Conservation (phyloP, 2,888 invertebrate genomes). For the Mythimna loreyi region DNA sequence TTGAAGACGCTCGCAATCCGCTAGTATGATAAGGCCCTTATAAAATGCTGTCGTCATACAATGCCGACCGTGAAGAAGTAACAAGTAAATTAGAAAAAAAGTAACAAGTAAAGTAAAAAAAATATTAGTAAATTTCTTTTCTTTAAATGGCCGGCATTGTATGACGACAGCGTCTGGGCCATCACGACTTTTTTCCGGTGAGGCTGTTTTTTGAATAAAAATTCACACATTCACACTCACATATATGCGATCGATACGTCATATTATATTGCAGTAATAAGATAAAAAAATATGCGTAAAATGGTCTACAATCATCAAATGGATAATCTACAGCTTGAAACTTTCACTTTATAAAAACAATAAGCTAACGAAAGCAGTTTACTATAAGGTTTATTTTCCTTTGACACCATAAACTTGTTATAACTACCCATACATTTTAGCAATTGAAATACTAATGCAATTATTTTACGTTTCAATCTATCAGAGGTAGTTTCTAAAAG, state of each 20-base stretch:
- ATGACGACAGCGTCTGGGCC: too few species aligned
- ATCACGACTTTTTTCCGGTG: too few species aligned
- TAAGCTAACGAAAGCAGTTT: background rate
- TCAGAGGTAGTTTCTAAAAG: background rate
- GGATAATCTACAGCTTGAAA: background rate
- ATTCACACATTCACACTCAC: background rate
- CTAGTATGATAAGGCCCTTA: too few species aligned
- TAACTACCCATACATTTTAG: background rate
- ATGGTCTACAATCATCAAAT: constrained; percentile 5
- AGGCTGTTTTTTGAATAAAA: background rate
- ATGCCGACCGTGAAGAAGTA: too few species aligned
- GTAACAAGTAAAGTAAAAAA: too few species aligned
- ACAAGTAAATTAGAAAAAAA: too few species aligned
- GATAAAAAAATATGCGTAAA: background rate
- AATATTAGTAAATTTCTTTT: too few species aligned
- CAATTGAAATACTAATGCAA: constrained; percentile 14
- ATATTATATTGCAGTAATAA: background rate
- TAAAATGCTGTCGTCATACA: too few species aligned
- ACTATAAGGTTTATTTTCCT: constrained; percentile 16
- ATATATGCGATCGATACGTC: too few species aligned
- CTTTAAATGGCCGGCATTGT: too few species aligned
- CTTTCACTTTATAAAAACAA: constrained; percentile 27
- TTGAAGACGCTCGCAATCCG: too few species aligned
- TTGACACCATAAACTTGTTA: background rate
- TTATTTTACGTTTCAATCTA: constrained; percentile 5